Conservation (phyloP, 2,113 vertebrate species). For the Xenopus laevis region DNA sequence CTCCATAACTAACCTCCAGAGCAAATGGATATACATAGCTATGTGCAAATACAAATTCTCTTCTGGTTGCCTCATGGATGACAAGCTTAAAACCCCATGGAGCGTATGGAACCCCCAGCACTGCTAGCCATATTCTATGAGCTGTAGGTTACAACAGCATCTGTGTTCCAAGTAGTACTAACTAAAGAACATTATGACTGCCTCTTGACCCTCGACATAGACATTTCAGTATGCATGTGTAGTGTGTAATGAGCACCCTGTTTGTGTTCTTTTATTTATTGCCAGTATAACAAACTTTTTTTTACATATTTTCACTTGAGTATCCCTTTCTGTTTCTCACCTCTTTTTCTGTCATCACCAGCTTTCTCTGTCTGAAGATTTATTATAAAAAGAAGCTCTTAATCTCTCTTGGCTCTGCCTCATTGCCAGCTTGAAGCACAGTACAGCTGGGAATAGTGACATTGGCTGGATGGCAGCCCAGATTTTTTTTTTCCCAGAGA, state of each 20-base stretch:
- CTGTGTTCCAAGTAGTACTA: too few species aligned
- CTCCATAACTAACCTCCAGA: too few species aligned
- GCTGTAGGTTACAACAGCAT: too few species aligned
- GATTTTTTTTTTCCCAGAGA: conserved; percentile 59
- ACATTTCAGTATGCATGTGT: neutral
- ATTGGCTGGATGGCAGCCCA: conserved; percentile 51
- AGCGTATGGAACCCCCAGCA: too few species aligned
- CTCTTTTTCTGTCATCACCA: conserved; percentile 47
- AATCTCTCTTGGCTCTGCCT: conserved; percentile 59
- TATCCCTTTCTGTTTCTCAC: conserved; percentile 30
- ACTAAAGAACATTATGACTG: too few species aligned
- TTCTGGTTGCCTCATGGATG: too few species aligned
- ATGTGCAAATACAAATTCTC: too few species aligned
- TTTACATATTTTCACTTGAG: conserved; percentile 31
- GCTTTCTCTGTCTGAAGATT: conserved; percentile 35
- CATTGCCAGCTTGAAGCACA: conserved; percentile 55
- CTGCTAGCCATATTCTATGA: too few species aligned
- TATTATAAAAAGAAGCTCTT: conserved; percentile 56
- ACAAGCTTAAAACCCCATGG: too few species aligned
- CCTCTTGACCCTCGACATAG: neutral
- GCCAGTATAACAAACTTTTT: conserved; percentile 4
- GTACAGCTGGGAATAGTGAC: conserved; percentile 59
- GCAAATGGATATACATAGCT: too few species aligned
- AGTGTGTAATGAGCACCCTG: conserved; percentile 10
- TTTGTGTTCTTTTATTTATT: conserved; percentile 6